A percentile compares a stretch with the other conserved stretches of the same genome.
Conservation (phyloP, 2,797 vertebrate genomes). For the Manis crassicaudata region DNA sequence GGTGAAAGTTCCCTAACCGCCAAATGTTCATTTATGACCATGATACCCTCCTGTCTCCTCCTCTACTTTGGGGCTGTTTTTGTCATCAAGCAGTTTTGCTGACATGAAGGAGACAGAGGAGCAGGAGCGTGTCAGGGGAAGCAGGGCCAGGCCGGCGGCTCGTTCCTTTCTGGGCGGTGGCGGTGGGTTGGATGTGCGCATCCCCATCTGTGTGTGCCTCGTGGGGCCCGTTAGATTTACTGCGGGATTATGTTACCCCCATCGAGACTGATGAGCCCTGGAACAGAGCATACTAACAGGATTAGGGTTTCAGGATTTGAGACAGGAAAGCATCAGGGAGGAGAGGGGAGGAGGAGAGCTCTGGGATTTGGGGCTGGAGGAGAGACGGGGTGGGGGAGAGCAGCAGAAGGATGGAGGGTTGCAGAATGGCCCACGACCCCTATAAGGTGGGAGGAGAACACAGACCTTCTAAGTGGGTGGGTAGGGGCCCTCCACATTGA, state of each 20-base stretch:
- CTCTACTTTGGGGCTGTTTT: slow-evolving; percentile 76
- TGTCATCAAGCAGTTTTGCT: slow-evolving; percentile 70
- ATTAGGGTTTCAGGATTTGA: slow-evolving; percentile 88
- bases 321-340: slow-evolving; percentile 85
- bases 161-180: slow-evolving; percentile 28
- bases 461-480: not conserved
- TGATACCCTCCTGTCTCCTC: slow-evolving; percentile 46
- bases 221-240: slow-evolving; percentile 84
- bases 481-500: not conserved
- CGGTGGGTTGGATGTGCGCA: slow-evolving; percentile 59
- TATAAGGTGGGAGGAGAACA: not conserved
- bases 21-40: slow-evolving; percentile 32
- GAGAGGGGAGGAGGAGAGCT: slow-evolving; percentile 72
- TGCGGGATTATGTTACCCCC: slow-evolving; percentile 86
- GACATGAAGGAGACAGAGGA: slow-evolving; percentile 28
- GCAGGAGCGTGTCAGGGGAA: not conserved
- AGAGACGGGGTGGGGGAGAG: slow-evolving; percentile 43
- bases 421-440: not conserved
- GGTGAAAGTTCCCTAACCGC: slow-evolving; percentile 11
- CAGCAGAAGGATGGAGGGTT: slow-evolving; percentile 56
- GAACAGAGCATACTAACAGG: slow-evolving; percentile 87
- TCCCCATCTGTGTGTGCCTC: slow-evolving; percentile 76
- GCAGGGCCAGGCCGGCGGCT: not conserved
- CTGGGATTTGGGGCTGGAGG: slow-evolving; percentile 70
- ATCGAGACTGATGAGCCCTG: slow-evolving; percentile 81